Conservation (phyloP, 2,888 invertebrate species). For the Ctenicera cuprea region DNA sequence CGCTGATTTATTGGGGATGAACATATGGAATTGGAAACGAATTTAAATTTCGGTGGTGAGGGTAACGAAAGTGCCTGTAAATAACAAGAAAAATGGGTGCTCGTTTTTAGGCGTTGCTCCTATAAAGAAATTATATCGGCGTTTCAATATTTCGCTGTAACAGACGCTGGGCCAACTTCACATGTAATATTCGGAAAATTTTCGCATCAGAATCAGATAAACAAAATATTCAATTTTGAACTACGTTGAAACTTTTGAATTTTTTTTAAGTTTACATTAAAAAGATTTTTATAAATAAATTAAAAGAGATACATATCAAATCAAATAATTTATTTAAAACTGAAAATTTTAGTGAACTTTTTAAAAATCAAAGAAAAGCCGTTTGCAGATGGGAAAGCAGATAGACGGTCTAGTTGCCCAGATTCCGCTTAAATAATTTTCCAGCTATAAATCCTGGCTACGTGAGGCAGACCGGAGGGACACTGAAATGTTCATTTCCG, state of each 20-base stretch:
- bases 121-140: constrained; percentile 42
- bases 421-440: constrained; percentile 38
- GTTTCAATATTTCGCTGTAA: constrained; percentile 14
- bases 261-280: too few species aligned
- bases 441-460: constrained; percentile 34
- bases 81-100: constrained; percentile 50
- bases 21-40: constrained; percentile 54
- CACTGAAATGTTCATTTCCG: constrained; percentile 45
- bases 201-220: too few species aligned
- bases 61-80: constrained; percentile 49
- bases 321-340: too few species aligned
- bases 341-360: background rate
- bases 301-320: background rate
- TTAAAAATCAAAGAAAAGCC: background rate
- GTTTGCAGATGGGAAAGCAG: background rate
- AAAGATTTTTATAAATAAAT: background rate
- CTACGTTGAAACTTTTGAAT: too few species aligned
- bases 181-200: too few species aligned
- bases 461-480: constrained; percentile 31
- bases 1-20: constrained; percentile 53
- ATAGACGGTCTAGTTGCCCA: constrained; percentile 6
- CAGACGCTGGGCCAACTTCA: background rate
- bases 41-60: constrained; percentile 50
- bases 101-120: constrained; percentile 46
- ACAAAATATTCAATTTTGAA: too few species aligned